Evolutionary conservation across 2,888 invertebrate genomes (phyloP).

Genomic region (Penaeus monodon): DNA sequence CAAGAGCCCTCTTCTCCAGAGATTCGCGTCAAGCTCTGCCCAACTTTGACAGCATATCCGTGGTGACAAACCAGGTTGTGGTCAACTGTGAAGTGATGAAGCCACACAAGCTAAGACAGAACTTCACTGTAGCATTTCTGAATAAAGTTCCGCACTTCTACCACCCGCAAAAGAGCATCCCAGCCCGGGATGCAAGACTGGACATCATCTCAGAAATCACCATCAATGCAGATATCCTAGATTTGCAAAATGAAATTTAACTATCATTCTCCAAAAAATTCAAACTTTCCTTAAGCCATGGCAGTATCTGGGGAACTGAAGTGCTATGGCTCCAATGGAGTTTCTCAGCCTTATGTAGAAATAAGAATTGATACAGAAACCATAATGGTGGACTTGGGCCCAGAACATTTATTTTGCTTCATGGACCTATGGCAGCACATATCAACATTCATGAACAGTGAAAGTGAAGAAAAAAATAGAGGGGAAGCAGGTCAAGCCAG

Average conservation of each 20-base stretch:
- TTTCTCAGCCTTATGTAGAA: constrained; percentile 72
- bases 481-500: not conserved
- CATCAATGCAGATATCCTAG: constrained; percentile 25
- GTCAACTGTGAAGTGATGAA: constrained; percentile 55
- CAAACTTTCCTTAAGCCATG: constrained; percentile 75
- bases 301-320: constrained; percentile 73
- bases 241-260: constrained; percentile 55
- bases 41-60: constrained; percentile 48
- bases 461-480: constrained; percentile 46
- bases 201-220: constrained; percentile 54
- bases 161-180: constrained; percentile 43
- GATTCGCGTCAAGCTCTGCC: constrained; percentile 23
- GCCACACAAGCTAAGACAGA: constrained; percentile 42
- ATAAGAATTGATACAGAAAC: constrained; percentile 76
- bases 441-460: constrained; percentile 14
- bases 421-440: constrained; percentile 69
- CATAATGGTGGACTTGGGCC: constrained; percentile 76
- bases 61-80: constrained; percentile 52
- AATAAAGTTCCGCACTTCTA: constrained; percentile 40
- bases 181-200: constrained; percentile 17
- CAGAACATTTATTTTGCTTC: constrained; percentile 73
- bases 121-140: constrained; percentile 49
- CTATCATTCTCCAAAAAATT: constrained; percentile 64
- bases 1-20: constrained; percentile 22
- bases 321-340: constrained; percentile 78